Evolutionary conservation across 2,113 vertebrate species (phyloP).

Genomic region (Datnioides undecimradiatus): DNA sequence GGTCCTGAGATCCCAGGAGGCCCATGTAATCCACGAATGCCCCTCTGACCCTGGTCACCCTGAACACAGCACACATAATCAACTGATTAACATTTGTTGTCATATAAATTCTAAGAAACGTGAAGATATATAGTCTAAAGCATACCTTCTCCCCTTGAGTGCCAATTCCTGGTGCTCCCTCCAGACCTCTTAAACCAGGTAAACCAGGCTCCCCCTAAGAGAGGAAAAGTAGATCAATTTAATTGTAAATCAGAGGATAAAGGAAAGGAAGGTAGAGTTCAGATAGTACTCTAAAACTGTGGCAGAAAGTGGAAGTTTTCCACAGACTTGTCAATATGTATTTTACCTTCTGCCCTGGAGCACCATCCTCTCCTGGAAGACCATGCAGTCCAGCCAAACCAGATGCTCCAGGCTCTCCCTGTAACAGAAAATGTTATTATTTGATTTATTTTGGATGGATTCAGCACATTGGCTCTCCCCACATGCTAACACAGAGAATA

Average conservation of each 20-base stretch:
- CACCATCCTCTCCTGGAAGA: constrained; percentile 90
- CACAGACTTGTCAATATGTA: not conserved
- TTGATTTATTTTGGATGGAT: constrained; percentile 2
- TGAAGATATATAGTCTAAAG: not conserved
- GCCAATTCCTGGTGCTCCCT: constrained; percentile 88
- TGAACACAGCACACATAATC: constrained; percentile 62
- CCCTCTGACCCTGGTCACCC: constrained; percentile 92
- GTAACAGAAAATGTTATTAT: constrained; percentile 17
- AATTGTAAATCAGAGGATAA: too few species aligned
- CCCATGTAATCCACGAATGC: constrained; percentile 90
- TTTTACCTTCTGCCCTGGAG: constrained; percentile 88
- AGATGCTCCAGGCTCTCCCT: constrained; percentile 88
- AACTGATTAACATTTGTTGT: constrained; percentile 18
- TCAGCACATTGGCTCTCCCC: not conserved
- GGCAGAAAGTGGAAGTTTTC: not conserved
- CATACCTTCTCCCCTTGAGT: constrained; percentile 90
- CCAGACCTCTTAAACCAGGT: constrained; percentile 87
- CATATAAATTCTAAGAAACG: not conserved
- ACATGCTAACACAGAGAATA: not conserved
- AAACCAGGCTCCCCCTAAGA: constrained; percentile 89
- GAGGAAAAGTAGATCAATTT: not conserved
- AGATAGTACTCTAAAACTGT: too few species aligned
- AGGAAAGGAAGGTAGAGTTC: too few species aligned
- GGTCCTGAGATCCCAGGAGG: constrained; percentile 87
- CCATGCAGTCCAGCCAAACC: constrained; percentile 88